Conservation (phyloP, 30 jellyfish, hydroid and myxozoan genomes). For the Turritopsis dohrnii region DNA sequence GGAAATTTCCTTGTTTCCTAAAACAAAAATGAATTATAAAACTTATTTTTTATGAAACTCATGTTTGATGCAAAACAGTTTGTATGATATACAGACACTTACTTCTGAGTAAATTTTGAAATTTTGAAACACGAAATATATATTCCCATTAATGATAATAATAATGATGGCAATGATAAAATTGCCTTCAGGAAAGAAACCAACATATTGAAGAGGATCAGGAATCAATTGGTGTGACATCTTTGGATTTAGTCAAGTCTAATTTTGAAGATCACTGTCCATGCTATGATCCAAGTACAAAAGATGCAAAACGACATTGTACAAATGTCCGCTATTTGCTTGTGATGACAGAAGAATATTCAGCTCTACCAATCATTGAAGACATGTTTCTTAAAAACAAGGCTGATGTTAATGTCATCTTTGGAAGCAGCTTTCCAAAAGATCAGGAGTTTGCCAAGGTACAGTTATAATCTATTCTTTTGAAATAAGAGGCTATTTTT, state of each 20-base stretch:
- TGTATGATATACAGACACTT: too few species aligned
- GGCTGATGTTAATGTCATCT: constrained; percentile 47
- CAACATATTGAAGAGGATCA: background rate
- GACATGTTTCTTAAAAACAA: constrained; percentile 32
- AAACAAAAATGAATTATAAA: too few species aligned
- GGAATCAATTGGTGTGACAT: background rate
- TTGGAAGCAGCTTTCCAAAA: constrained; percentile 72
- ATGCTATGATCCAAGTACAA: constrained; percentile 5
- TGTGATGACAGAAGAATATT: constrained; percentile 66
- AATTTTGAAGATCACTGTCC: constrained; percentile 21
- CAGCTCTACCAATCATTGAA: constrained; percentile 70
- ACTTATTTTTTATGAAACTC: too few species aligned
- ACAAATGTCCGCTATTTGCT: constrained; percentile 52
- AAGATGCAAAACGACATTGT: background rate
- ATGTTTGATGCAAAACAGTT: too few species aligned
- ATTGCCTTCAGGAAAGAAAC: too few species aligned
- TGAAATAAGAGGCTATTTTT: too few species aligned
- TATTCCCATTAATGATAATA: too few species aligned
- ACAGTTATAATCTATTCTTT: too few species aligned
- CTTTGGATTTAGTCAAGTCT: constrained; percentile 2
- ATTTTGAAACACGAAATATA: too few species aligned
- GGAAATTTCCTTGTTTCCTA: too few species aligned
- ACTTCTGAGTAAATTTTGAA: too few species aligned
- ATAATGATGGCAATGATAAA: too few species aligned
- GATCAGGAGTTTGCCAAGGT: constrained; percentile 81